Conservation (phyloP, 2,113 vertebrate genomes). For the Nothobranchius kuhntae region DNA sequence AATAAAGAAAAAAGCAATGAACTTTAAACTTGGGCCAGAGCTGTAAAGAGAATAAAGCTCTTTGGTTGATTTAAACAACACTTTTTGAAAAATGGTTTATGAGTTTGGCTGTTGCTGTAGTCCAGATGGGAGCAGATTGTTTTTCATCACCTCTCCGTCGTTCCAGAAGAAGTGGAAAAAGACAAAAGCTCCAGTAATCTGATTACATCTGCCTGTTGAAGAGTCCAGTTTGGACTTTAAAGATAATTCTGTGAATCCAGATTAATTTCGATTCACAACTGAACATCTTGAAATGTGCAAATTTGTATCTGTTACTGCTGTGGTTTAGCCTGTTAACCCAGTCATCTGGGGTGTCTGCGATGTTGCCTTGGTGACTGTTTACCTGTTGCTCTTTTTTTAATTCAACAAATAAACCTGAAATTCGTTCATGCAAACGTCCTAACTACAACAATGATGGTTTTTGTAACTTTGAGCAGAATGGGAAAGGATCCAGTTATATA, state of each 20-base stretch:
- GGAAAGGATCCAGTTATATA: neutral
- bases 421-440: no score
- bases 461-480: neutral
- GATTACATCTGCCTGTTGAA: no score
- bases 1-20: neutral
- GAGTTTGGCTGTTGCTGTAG: conserved; percentile 35
- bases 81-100: conserved; percentile 34
- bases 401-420: no score
- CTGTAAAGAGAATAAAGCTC: conserved; percentile 11
- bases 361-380: no score
- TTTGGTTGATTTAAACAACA: neutral
- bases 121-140: conserved; percentile 17
- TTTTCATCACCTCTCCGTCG: conserved; percentile 55
- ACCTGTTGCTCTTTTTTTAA: no score
- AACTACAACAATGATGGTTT: neutral
- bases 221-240: no score
- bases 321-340: no score
- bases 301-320: no score
- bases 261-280: no score
- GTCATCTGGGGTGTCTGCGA: no score
- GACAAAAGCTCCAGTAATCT: conserved; percentile 21
- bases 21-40: conserved; percentile 3
- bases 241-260: no score
- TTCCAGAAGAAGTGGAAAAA: conserved; percentile 41
- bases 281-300: no score